These are phyloP conservation scores for Gymnothorax javanicus DNA, from an alignment of 2,797 vertebrate genomes.

Conservation along the genomic window DNA sequence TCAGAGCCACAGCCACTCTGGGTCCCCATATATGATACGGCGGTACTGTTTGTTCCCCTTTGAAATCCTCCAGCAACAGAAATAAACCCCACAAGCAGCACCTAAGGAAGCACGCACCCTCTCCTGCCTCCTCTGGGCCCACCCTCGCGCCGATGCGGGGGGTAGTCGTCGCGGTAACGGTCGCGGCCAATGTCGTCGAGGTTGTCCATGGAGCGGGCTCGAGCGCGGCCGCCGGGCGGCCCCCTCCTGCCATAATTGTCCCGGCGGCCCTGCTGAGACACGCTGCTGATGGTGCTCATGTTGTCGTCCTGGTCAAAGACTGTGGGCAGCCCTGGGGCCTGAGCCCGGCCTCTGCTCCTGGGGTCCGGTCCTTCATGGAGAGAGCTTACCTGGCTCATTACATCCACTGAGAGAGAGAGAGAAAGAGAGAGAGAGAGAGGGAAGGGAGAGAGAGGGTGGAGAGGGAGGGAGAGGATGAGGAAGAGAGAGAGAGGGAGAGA, in stretches of 20 bases:
- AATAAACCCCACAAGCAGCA: too few species aligned
- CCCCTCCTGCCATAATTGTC: conserved; percentile 57
- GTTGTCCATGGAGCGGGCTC: conserved; percentile 84
- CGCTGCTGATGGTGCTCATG: conserved; percentile 82
- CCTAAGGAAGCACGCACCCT: conserved; percentile 59
- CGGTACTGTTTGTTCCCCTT: too few species aligned
- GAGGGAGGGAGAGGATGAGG: neutral
- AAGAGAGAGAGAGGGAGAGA: neutral
- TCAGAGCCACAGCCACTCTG: too few species aligned
- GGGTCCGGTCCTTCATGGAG: conserved; percentile 76
- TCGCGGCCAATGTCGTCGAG: conserved; percentile 75
- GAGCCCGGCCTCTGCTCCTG: conserved; percentile 69
- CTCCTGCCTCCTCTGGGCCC: conserved; percentile 67
- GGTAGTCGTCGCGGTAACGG: conserved; percentile 49
- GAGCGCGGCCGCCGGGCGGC: conserved; percentile 53
- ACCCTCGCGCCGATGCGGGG: conserved; percentile 52
- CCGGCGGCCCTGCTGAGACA: conserved; percentile 67
- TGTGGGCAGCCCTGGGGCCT: conserved; percentile 68
- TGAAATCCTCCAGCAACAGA: too few species aligned
- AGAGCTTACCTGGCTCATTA: conserved; percentile 84
- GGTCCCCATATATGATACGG: too few species aligned
- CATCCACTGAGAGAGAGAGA: conserved; percentile 58
- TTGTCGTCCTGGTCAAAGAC: conserved; percentile 73
- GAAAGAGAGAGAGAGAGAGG: conserved; percentile 37
- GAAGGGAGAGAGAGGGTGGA: conserved; percentile 42